These are phyloP conservation scores for Vidua chalybeata DNA, from an alignment of 2,113 vertebrate species.

Conservation along the genomic window DNA sequence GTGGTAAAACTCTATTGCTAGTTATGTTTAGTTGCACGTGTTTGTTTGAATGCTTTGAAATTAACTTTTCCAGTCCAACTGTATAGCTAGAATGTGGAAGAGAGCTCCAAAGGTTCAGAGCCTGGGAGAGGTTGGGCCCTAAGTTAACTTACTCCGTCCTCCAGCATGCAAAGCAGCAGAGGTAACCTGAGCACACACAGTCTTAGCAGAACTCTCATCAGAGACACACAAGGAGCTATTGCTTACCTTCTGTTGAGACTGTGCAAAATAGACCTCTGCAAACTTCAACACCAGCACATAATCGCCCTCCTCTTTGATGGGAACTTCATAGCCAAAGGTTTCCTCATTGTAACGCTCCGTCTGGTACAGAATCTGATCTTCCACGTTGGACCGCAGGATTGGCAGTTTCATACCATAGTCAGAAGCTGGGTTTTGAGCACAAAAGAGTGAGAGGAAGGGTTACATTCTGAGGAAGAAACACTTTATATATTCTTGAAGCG, in stretches of 20 bases:
- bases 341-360: constrained; percentile 98
- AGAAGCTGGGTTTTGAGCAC: constrained; percentile 79
- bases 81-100: not conserved
- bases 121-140: not conserved
- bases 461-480: not conserved
- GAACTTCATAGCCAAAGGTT: constrained; percentile 94
- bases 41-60: not conserved
- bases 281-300: constrained; percentile 97
- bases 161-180: not conserved
- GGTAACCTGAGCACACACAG: not conserved
- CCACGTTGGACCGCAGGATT: constrained; percentile 90
- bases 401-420: constrained; percentile 96
- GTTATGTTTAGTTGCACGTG: not conserved
- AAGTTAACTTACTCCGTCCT: not conserved
- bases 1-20: not conserved
- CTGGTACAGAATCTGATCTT: constrained; percentile 97
- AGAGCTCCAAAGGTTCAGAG: not conserved
- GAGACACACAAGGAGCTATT: not conserved
- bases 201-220: not conserved
- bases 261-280: constrained; percentile 97
- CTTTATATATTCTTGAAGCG: not conserved
- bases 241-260: constrained; percentile 97
- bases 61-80: not conserved
- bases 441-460: not conserved
- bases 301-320: constrained; percentile 94